Base-by-base conservation (phyloP, 2,797 vertebrate genomes). In the Philypnodon macrostomus region DNA sequence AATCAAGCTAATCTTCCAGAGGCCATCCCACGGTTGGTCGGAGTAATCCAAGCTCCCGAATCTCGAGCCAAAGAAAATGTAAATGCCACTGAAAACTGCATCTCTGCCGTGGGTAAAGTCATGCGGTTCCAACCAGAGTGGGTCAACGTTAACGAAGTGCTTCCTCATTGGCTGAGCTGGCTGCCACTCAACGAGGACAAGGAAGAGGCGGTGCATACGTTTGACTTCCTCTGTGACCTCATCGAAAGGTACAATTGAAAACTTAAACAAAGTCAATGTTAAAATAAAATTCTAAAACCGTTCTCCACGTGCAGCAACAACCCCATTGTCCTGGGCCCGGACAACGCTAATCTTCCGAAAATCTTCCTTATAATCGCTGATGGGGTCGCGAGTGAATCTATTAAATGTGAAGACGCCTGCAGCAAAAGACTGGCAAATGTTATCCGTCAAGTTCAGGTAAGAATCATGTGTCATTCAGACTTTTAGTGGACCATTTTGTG, bases 1-100 rank as follows among this genome's bases (percentile, higher is more conserved):
- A n/a, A 17, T 16, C 1, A 34, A 34, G 5, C 13, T 34, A 1
- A 33, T 36, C 5, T 37, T 0, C 7, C 83, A 97, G 96, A 99
- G 89, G 94, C 95, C 1, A 91, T 99, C 75, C 94, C 95, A 3
- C 73, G 96, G 67, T 85, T 99, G 68, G 93, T 98, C 53, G 79
- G 90, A 59, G 95, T 96, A 77, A 98, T 98, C 81, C 96, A 98
- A 67, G 91, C 93, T 7, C 71, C 91, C 1, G 95, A 97, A 47
- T 92, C 96, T 4, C 95, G 91, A 88, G 85, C 88, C 72, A 99
- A 98, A 91, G 96, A 97, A 69, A 99, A 98, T 7, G 75, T 98
- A 63, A 98, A 97, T 36, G 97, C 97, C n/a, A 99, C 97, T 6
- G 97, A 99, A 80, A 99, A 99, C 89, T 99, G 97, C 86, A 94